phyloP scores from a whole-genome alignment of 2,797 vertebrate species.

The Lepilemur ruficaudatus region DNA sequence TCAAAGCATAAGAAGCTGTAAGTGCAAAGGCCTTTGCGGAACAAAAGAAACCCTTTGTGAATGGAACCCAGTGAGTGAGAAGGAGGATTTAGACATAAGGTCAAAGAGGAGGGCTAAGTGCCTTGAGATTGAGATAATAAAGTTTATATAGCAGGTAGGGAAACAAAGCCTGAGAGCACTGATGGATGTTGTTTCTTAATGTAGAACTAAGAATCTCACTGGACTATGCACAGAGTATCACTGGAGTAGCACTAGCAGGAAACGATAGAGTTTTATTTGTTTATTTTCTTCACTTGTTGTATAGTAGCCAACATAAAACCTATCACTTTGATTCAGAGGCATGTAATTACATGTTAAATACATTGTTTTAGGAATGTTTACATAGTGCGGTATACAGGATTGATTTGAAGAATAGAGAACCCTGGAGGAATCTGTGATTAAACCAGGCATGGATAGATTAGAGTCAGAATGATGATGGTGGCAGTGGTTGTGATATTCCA shows the following conservation, averaged over 20 bases:
- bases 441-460: not conserved
- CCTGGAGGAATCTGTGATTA: not conserved
- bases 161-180: not conserved
- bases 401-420: not conserved
- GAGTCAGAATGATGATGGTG: not conserved
- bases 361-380: not conserved
- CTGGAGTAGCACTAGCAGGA: not conserved
- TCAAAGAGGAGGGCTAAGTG: not conserved
- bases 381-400: not conserved
- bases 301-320: not conserved
- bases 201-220: not conserved
- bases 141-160: not conserved
- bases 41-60: not conserved
- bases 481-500: not conserved
- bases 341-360: not conserved
- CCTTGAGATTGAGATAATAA: not conserved
- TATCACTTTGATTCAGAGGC: not conserved
- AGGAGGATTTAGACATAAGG: not conserved
- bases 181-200: not conserved
- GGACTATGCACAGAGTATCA: not conserved
- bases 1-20: not conserved
- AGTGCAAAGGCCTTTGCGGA: not conserved
- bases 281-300: not conserved
- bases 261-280: not conserved
- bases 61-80: not conserved